phyloP scores from a whole-genome alignment of 2,888 invertebrate species.

The Drosophila setosimentum region DNA sequence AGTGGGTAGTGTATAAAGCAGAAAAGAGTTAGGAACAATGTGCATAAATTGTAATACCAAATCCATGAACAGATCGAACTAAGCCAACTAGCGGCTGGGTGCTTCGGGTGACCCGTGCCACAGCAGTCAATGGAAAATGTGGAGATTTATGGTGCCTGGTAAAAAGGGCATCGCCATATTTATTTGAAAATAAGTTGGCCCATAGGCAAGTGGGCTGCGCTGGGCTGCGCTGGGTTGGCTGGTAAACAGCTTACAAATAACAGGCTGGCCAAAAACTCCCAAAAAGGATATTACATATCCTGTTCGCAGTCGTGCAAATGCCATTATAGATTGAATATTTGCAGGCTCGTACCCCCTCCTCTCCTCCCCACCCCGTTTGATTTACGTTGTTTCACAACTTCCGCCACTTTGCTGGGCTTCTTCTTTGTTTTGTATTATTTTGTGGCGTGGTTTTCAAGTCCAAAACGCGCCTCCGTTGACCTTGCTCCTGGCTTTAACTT shows the following conservation, averaged over 20 bases:
- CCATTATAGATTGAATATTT: slow-evolving; percentile 80
- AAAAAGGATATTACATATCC: slow-evolving; percentile 82
- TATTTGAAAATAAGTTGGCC: slow-evolving; percentile 69
- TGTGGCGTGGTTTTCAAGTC: slow-evolving; percentile 42
- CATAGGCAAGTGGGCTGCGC: slow-evolving; percentile 47
- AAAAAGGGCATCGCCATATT: slow-evolving; percentile 64
- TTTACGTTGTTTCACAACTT: slow-evolving; percentile 66
- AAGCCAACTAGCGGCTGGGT: slow-evolving; percentile 34
- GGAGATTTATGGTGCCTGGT: slow-evolving; percentile 71
- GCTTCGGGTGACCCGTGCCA: slow-evolving; percentile 18
- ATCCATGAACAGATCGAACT: slow-evolving; percentile 53
- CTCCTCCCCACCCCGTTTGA: slow-evolving; percentile 46
- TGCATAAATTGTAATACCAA: slow-evolving; percentile 69
- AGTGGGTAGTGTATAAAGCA: slow-evolving; percentile 57
- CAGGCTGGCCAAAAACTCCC: slow-evolving; percentile 27
- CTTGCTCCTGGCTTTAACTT: slow-evolving; percentile 37
- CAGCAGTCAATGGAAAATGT: slow-evolving; percentile 70
- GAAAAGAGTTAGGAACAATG: slow-evolving; percentile 48
- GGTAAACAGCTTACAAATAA: slow-evolving; percentile 51
- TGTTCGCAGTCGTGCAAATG: slow-evolving; percentile 77
- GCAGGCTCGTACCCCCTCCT: slow-evolving; percentile 38
- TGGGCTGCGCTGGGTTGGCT: slow-evolving; percentile 27
- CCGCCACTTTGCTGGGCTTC: slow-evolving; percentile 42
- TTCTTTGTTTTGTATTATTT: slow-evolving; percentile 24
- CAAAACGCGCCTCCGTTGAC: slow-evolving; percentile 44